Evolutionary conservation across 1,140 invertebrate species (phyloP), one percentile per base, ranked within the genome.

Genomic region (Procambarus virginalis): DNA sequence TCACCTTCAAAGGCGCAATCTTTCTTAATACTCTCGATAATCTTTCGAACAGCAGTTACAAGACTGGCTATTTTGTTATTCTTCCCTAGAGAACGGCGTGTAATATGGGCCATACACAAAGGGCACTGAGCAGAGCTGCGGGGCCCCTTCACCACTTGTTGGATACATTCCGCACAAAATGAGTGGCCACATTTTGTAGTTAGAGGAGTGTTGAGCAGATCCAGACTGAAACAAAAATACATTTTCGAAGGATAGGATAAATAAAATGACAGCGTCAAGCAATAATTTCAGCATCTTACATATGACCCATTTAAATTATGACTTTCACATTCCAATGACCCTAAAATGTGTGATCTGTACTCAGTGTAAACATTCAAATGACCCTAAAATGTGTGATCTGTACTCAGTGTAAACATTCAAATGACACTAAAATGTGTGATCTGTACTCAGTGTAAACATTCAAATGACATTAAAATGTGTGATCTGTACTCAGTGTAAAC

Each of bases 1-100:
- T 46, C 51, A 89, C 86, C 86, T 64, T 89, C 86, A 89, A 89
- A 89, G 55, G 80, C 83, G 70, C 86, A 89, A 14, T 89, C 86
- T 68, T 83, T 89, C 80, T 89, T 89, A 48, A 89, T 89, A 20
- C 86, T 89, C 22, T 48, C 70, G 20, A 89, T 89, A 46, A 89
- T 82, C 45, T 76, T 76, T 34, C 86, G 22, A 1, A 89, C 86
- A 45, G 68, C 80, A 22, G 60, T n/a, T 46, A 89, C 86, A 12
- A 89, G 75, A 14, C 17, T 45, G 12, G 80, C 60, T n/a, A 89
- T 77, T 70, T 89, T 89, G 14, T 45, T 64, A 64, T 89, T 89
- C 5, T 77, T 68, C 2, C 68, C 80, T 10, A 89, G 34, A 17
- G 86, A 82, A n/a, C 86, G 80, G 12, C 73, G 48, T 4, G 86